These are phyloP conservation scores for Pseudobourletiella spinata DNA, from an alignment of 1,140 invertebrate genomes.

Conservation along the genomic window DNA sequence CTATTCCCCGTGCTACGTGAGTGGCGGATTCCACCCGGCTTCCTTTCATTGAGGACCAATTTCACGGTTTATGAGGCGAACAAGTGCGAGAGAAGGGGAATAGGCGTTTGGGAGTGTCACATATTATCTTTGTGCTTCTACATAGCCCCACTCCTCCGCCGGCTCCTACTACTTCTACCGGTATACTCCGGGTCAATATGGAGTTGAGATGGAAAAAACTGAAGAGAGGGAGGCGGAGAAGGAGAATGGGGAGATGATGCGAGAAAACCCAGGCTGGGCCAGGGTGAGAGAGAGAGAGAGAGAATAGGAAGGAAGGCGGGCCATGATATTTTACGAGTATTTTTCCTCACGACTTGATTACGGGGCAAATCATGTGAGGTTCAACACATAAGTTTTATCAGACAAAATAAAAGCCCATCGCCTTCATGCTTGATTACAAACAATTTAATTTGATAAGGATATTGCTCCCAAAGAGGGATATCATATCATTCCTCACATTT, in stretches of 20 bases:
- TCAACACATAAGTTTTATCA: conserved; percentile 20
- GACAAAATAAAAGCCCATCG: conserved; percentile 27
- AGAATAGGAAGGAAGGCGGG: conserved; percentile 4
- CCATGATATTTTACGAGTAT: conserved; percentile 17
- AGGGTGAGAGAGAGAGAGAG: neutral
- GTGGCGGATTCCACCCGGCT: neutral
- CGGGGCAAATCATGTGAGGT: conserved; percentile 16
- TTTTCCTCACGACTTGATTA: conserved; percentile 31
- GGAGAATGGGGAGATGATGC: neutral
- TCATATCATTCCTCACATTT: conserved; percentile 36
- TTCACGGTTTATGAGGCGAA: conserved; percentile 18
- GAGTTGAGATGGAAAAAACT: too few relatives aligned
- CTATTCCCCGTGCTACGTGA: too few relatives aligned
- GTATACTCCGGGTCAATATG: too few relatives aligned
- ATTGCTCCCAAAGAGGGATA: conserved; percentile 26
- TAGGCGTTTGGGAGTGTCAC: conserved; percentile 5
- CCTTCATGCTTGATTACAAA: conserved; percentile 33
- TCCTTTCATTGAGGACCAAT: conserved; percentile 24
- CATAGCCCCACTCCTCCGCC: too few relatives aligned
- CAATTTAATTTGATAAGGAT: conserved; percentile 36
- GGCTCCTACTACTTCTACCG: too few relatives aligned
- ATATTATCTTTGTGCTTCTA: too few relatives aligned
- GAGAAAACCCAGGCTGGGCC: neutral
- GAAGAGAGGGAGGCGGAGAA: neutral
- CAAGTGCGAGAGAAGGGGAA: conserved; percentile 2